Conservation (phyloP, 2,888 invertebrate species). For the Drosophila cognata region DNA sequence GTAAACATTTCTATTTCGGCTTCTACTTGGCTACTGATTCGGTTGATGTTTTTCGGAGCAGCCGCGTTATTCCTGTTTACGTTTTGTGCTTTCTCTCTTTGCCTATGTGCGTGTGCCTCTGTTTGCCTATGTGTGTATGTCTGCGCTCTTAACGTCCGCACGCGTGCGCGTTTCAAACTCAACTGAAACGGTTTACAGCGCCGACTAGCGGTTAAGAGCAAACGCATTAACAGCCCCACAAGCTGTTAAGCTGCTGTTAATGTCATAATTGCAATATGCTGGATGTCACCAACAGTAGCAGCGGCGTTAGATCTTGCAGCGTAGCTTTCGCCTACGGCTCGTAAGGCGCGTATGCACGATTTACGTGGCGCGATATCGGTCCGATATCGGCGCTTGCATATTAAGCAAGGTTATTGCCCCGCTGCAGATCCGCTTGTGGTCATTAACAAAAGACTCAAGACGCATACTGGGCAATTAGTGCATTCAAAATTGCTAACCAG, state of each 20-base stretch:
- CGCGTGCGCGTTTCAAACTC: conserved; percentile 75
- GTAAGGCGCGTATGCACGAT: conserved; percentile 27
- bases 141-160: conserved; percentile 52
- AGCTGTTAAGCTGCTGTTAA: conserved; percentile 43
- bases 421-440: conserved; percentile 41
- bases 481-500: conserved; percentile 59
- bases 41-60: conserved; percentile 29
- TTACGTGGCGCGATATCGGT: conserved; percentile 41
- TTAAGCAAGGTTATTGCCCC: conserved; percentile 52
- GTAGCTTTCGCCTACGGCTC: conserved; percentile 52
- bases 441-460: conserved; percentile 51
- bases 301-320: conserved; percentile 9
- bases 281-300: conserved; percentile 36
- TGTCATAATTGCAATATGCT: conserved; percentile 50
- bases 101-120: conserved; percentile 8
- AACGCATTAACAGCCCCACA: conserved; percentile 40
- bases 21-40: conserved; percentile 61
- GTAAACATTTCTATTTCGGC: conserved; percentile 78
- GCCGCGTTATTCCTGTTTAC: conserved; percentile 59
- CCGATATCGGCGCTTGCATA: conserved; percentile 29
- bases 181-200: conserved; percentile 77
- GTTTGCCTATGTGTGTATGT: conserved; percentile 11
- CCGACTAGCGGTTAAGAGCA: conserved; percentile 65
- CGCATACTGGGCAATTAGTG: conserved; percentile 59
- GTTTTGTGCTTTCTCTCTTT: conserved; percentile 60